Evolutionary conservation across 2,888 invertebrate genomes (phyloP).

Genomic region (Mesorhabditis sp.): DNA sequence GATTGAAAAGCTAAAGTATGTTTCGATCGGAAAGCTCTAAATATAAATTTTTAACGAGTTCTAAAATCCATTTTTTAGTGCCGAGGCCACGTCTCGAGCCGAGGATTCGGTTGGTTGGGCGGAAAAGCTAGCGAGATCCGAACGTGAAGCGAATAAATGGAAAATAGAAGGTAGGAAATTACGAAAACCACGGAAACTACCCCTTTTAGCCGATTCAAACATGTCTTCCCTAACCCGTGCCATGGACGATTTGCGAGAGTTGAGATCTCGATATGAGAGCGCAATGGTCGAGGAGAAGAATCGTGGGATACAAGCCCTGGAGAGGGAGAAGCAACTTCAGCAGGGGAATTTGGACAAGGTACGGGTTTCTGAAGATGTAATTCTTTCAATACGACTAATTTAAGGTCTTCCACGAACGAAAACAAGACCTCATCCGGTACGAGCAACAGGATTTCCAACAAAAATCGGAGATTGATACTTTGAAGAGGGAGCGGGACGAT

Average conservation of each 20-base stretch:
- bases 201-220: neutral
- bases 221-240: neutral
- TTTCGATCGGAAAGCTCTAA: neutral
- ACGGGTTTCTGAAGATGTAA: neutral
- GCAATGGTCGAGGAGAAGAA: neutral
- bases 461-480: neutral
- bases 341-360: neutral
- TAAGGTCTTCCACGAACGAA: neutral
- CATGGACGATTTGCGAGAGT: conserved; percentile 6
- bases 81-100: neutral
- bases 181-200: neutral
- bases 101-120: neutral
- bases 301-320: neutral
- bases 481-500: neutral
- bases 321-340: neutral
- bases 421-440: neutral
- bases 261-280: neutral
- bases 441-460: neutral
- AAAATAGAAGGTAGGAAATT: neutral
- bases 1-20: neutral
- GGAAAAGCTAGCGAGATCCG: neutral
- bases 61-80: neutral
- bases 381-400: neutral
- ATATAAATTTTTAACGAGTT: neutral
- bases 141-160: neutral